Evolutionary conservation across 2,113 vertebrate genomes (phyloP), one percentile per base, ranked within the genome.

Genomic region (Trichechus manatus): DNA sequence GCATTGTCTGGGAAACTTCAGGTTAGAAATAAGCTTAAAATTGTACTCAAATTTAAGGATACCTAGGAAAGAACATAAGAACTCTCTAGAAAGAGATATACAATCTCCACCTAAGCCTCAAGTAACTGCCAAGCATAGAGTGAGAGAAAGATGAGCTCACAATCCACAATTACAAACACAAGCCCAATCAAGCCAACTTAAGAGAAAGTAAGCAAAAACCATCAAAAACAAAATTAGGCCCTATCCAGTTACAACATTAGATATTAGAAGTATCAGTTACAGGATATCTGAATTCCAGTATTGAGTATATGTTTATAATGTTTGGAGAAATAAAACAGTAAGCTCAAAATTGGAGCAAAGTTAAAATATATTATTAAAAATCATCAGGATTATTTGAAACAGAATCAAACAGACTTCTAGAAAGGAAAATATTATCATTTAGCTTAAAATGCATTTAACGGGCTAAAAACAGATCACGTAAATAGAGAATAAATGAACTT

Each of bases 21-120:
- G 31, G 10, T 8, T 59, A 61, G 94, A 33, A 87, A 93, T 33
- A 75, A 92, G 66, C 33, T 79, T 70, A 83, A 95, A 93, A 86
- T 50, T 29, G 0, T 68, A 94, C 63, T 27, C 44, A 78, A 79
- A 86, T 47, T 63, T 78, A 59, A 94, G 61, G 75, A 27, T 56
- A 4, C 36, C 75, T 91, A 44, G 23, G 22, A 88, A 47, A 85
- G 93, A 56, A 87, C 15, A 53, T 64, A 68, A 10, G 17, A 68
- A 93, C 25, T 44, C 47, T 90, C 66, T 90, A 29, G 25, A 91
- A 23, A 59, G 77, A 91, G 63, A 74, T 1, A 20, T 50, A 23
- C 4, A 44, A 6, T 89, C 19, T 63, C 50, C 17, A 44, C 13
- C 22, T 31, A 75, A 23, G n/a, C 25, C n/a, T 95, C 72, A 50